These are phyloP conservation scores for Monomorium pharaonis DNA, from an alignment of 1,140 invertebrate genomes.

Conservation along the genomic window DNA sequence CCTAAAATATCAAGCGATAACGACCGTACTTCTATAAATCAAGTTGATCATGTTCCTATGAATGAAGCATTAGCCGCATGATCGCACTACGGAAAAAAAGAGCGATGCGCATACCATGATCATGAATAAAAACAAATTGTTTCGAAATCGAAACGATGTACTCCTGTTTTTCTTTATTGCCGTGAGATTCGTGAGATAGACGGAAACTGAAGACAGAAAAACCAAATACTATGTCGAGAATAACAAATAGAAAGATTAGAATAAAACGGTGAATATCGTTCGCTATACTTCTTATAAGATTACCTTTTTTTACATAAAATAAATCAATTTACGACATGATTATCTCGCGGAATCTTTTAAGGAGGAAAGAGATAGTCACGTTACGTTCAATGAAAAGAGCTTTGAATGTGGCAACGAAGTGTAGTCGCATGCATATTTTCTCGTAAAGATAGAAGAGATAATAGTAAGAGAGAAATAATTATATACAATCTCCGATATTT, in stretches of 20 bases:
- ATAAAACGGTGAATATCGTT: not conserved
- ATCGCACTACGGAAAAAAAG: slow-evolving; percentile 7
- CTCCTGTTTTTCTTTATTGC: not conserved
- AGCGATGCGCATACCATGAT: slow-evolving; percentile 23
- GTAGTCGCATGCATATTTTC: not conserved
- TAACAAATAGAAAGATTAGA: not conserved
- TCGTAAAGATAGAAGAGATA: not conserved
- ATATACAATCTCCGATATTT: not conserved
- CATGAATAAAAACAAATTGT: slow-evolving; percentile 71
- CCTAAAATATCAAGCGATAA: slow-evolving; percentile 66
- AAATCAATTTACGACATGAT: slow-evolving; percentile 70
- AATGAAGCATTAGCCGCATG: slow-evolving; percentile 52
- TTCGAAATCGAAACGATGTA: slow-evolving; percentile 62
- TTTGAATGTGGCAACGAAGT: slow-evolving; percentile 52
- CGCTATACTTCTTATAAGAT: not conserved
- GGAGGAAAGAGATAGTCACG: slow-evolving; percentile 6
- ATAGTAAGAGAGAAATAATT: not conserved
- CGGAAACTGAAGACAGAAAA: slow-evolving; percentile 27
- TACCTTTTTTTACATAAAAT: not conserved
- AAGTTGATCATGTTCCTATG: slow-evolving; percentile 60
- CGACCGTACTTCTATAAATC: no score
- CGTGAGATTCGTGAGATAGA: slow-evolving; percentile 10
- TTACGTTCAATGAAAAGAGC: slow-evolving; percentile 34
- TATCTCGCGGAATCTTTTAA: slow-evolving; percentile 64
- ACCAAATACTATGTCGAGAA: not conserved